Conservation (phyloP, 2,797 vertebrate genomes). For the Bufotes viridis region DNA sequence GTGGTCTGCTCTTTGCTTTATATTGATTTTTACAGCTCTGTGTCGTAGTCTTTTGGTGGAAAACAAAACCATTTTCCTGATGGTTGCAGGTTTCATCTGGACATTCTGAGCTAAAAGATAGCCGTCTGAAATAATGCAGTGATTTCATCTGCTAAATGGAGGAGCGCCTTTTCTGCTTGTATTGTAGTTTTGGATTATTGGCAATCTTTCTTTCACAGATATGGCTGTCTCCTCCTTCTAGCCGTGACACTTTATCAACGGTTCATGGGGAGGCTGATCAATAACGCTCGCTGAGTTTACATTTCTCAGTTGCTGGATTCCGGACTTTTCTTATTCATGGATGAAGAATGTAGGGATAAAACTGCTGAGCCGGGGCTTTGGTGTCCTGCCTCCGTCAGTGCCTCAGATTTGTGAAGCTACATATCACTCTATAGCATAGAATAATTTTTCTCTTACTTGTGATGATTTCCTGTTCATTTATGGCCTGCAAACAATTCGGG, state of each 20-base stretch:
- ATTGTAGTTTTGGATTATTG: constrained; percentile 40
- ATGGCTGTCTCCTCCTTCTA: constrained; percentile 17
- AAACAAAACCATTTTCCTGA: neutral
- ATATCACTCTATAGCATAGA: neutral
- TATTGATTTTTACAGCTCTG: neutral
- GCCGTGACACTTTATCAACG: constrained; percentile 34
- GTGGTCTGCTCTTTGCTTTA: neutral
- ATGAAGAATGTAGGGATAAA: constrained; percentile 39
- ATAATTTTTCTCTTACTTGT: too few relatives aligned
- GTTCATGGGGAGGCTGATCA: constrained; percentile 44
- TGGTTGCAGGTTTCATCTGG: neutral
- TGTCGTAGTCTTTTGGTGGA: neutral
- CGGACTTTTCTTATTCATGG: constrained; percentile 18
- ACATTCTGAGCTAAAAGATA: neutral
- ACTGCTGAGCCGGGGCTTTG: constrained; percentile 38
- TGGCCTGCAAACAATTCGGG: too few relatives aligned
- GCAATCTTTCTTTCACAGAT: constrained; percentile 38
- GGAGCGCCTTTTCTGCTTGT: constrained; percentile 20
- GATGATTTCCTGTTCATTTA: neutral
- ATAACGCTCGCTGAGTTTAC: constrained; percentile 49
- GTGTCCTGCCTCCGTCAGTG: constrained; percentile 26
- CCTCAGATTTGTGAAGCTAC: constrained; percentile 28
- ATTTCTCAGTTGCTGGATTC: constrained; percentile 32
- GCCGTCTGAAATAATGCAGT: neutral
- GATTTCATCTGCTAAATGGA: constrained; percentile 8